Conservation (phyloP, 2,113 vertebrate species). For the Dasyprocta punctata region DNA sequence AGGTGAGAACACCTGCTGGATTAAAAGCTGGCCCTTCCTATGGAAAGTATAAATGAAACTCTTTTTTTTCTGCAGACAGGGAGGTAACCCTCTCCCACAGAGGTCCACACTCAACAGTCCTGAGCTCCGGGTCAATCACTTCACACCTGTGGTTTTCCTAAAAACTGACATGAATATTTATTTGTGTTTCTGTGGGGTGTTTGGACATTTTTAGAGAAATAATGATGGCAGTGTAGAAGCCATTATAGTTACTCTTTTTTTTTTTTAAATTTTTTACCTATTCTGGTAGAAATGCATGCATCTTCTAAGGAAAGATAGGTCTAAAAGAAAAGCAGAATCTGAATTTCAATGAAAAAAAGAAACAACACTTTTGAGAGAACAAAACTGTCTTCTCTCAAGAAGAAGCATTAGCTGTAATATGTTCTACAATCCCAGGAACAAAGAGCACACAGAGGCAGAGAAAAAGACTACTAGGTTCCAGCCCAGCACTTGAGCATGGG, state of each 20-base stretch:
- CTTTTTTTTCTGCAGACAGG: not conserved
- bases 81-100: not conserved
- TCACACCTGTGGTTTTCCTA: not conserved
- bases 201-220: not conserved
- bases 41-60: not conserved
- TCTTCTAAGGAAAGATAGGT: conserved; percentile 23
- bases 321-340: not conserved
- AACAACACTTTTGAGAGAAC: conserved; percentile 10
- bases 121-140: accelerated
- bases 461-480: accelerated
- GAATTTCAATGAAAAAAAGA: not conserved
- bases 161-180: not conserved
- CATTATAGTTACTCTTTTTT: not conserved
- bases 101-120: accelerated
- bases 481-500: not conserved
- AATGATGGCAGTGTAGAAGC: not conserved
- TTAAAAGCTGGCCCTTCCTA: not conserved
- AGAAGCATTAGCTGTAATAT: not conserved
- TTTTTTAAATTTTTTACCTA: not conserved
- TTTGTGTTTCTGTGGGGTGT: not conserved
- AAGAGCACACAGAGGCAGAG: not conserved
- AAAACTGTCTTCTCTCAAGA: not conserved
- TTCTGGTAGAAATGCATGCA: not conserved
- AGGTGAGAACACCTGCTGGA: not conserved
- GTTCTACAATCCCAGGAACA: not conserved